Percentiles rank a stretch among this genome's conserved stretches.
These are phyloP conservation scores for Centropristis striata DNA, from an alignment of 2,113 vertebrate genomes.

Conservation along the genomic window DNA sequence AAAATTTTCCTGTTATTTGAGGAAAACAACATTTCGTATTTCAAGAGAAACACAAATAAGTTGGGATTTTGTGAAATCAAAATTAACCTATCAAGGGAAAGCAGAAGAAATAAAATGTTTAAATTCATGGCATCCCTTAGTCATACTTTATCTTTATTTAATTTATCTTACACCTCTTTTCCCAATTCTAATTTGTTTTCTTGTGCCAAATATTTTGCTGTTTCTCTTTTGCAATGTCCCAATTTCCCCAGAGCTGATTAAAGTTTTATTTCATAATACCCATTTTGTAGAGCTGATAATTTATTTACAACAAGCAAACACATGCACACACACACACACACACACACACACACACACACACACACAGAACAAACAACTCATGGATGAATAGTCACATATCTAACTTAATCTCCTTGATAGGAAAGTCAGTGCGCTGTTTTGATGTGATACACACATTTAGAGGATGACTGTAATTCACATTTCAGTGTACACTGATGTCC, in stretches of 20 bases:
- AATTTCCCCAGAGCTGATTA: constrained; percentile 4
- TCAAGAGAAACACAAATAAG: too few species aligned
- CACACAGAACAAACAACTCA: not conserved
- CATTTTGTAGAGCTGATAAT: not conserved
- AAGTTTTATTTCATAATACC: not conserved
- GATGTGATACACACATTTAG: not conserved
- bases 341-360: not conserved
- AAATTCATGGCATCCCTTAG: not conserved
- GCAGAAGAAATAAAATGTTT: too few species aligned
- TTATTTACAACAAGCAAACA: constrained; percentile 1
- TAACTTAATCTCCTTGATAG: not conserved
- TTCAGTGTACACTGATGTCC: constrained; percentile 34
- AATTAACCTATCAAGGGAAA: too few species aligned
- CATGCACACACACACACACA: not conserved
- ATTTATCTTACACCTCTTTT: not conserved
- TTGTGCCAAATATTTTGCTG: not conserved
- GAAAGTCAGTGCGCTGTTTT: not conserved
- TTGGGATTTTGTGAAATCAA: too few species aligned
- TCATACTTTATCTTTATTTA: not conserved
- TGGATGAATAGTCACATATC: not conserved
- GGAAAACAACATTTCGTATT: too few species aligned
- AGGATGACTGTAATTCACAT: constrained; percentile 44
- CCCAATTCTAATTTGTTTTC: not conserved
- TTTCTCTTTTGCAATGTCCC: not conserved
- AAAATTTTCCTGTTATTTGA: too few species aligned